phyloP scores from a whole-genome alignment of 2,888 invertebrate species.

The Cosmia pyralina region DNA sequence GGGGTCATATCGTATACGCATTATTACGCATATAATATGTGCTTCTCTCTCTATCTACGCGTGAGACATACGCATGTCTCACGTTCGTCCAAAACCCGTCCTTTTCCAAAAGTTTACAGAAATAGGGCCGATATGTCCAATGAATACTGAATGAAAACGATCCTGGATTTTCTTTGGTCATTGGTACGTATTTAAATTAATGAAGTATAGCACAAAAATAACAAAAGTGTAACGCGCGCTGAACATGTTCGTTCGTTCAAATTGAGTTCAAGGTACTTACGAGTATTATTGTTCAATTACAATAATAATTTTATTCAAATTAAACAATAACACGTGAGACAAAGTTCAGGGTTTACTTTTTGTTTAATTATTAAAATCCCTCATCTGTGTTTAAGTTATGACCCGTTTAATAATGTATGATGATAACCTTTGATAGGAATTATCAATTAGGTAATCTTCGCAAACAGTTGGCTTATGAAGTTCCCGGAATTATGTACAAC shows the following conservation, averaged over 20 bases:
- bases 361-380: conserved; percentile 29
- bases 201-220: background rate
- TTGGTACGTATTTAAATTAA: background rate
- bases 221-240: background rate
- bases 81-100: conserved; percentile 2
- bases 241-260: background rate
- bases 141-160: conserved; percentile 3
- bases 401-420: conserved; percentile 44
- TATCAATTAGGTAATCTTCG: conserved; percentile 28
- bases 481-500: conserved; percentile 26
- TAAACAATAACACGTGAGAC: conserved; percentile 8
- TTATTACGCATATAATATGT: too few species aligned
- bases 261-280: background rate
- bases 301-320: conserved; percentile 8
- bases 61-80: background rate
- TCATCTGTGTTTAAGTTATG: conserved; percentile 20
- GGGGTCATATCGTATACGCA: conserved; percentile 1
- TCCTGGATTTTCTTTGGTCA: background rate
- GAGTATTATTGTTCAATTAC: conserved; percentile 5
- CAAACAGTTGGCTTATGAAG: conserved; percentile 34
- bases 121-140: background rate
- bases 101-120: background rate
- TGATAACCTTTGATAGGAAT: conserved; percentile 36
- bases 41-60: too few species aligned
- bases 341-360: background rate